Percentiles rank a stretch among this genome's conserved stretches.
These are phyloP conservation scores for Dicranocentrus wangi DNA, from an alignment of 2,888 invertebrate genomes.

Conservation along the genomic window DNA sequence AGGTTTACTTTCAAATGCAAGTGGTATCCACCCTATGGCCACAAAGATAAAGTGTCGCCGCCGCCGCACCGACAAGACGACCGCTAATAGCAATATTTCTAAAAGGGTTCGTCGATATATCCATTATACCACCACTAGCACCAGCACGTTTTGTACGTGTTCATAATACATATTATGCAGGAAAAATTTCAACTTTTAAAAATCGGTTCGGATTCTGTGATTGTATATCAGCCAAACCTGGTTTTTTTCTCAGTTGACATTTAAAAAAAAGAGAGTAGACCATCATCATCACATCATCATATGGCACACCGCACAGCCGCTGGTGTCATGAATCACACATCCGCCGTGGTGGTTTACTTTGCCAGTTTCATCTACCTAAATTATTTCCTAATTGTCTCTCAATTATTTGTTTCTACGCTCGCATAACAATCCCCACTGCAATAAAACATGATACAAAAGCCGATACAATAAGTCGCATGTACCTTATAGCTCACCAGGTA, in stretches of 20 bases:
- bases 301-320: slow-evolving; percentile 15
- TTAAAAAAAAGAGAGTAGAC: slow-evolving; percentile 31
- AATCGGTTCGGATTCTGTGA: slow-evolving; percentile 18
- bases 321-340: slow-evolving; percentile 47
- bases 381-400: slow-evolving; percentile 32
- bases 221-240: slow-evolving; percentile 25
- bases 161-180: too few relatives aligned
- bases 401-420: slow-evolving; percentile 25
- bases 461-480: not conserved
- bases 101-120: too few relatives aligned
- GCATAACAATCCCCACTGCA: slow-evolving; percentile 5
- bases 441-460: slow-evolving; percentile 17
- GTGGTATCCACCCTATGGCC: slow-evolving; percentile 4
- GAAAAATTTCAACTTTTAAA: too few relatives aligned
- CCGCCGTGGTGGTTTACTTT: slow-evolving; percentile 52
- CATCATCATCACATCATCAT: not conserved
- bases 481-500: slow-evolving; percentile 1
- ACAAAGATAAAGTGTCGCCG: slow-evolving; percentile 4
- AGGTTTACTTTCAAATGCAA: slow-evolving; percentile 1
- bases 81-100: not conserved
- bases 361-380: slow-evolving; percentile 26
- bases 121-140: too few relatives aligned
- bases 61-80: not conserved
- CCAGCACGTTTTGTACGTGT: too few relatives aligned
- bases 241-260: slow-evolving; percentile 30